Evolutionary conservation across 2,888 invertebrate genomes (phyloP).

Genomic region (Aelia acuminata): DNA sequence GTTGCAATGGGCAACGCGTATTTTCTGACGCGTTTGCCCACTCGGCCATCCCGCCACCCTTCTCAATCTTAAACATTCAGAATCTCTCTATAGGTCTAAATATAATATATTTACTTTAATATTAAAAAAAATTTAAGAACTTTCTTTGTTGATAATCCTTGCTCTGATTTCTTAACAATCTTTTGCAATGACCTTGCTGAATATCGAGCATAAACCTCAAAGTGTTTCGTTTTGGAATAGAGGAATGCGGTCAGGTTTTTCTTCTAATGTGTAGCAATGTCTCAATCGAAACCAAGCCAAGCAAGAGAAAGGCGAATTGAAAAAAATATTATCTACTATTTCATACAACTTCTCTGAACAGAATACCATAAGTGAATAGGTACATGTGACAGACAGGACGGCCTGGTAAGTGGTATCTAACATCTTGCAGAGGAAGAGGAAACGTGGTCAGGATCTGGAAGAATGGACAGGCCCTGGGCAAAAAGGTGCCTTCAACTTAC

Average conservation of each 20-base stretch:
- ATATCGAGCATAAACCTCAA: neutral
- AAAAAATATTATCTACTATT: neutral
- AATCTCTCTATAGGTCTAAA: no score
- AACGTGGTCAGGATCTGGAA: constrained; percentile 24
- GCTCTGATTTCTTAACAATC: neutral
- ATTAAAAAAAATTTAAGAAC: no score
- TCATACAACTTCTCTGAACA: neutral
- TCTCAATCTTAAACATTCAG: no score
- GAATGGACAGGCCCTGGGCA: neutral
- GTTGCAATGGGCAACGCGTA: no score
- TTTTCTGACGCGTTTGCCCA: no score
- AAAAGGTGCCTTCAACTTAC: neutral
- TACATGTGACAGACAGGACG: neutral
- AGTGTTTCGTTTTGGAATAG: neutral
- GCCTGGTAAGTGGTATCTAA: constrained; percentile 12
- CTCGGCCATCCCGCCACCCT: no score
- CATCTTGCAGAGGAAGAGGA: neutral
- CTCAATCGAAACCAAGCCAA: no score
- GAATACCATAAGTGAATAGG: neutral
- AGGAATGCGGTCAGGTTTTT: neutral
- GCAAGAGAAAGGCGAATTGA: neutral
- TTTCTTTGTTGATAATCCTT: no score
- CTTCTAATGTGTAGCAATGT: neutral
- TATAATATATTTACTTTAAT: no score
- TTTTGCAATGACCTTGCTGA: neutral